A percentile compares a stretch with the other conserved stretches of the same genome.
These are phyloP conservation scores for Ptiloglossa arizonensis DNA, from an alignment of 1,140 invertebrate species.

Conservation along the genomic window DNA sequence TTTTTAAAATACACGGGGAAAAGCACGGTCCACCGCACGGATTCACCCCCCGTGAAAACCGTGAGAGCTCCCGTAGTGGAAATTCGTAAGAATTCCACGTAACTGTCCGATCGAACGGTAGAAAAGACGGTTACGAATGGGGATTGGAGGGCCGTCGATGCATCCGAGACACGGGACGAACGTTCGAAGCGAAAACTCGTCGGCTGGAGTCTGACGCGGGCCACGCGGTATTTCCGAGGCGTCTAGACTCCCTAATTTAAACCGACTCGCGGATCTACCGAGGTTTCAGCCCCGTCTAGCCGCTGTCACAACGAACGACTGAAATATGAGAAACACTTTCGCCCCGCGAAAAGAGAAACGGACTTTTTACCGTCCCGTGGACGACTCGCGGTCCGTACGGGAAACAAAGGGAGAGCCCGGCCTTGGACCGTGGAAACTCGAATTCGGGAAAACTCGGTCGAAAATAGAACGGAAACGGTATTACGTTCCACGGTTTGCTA, in stretches of 20 bases:
- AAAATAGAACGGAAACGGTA: slow-evolving; percentile 50
- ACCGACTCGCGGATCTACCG: slow-evolving; percentile 65
- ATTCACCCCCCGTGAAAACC: no score
- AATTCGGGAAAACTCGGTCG: slow-evolving; percentile 18
- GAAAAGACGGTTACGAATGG: neutral
- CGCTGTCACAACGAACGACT: slow-evolving; percentile 64
- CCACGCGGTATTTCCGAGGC: slow-evolving; percentile 68
- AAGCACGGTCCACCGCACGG: no score
- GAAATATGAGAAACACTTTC: slow-evolving; percentile 69
- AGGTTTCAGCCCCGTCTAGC: slow-evolving; percentile 58
- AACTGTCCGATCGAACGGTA: neutral
- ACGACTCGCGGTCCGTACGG: no score
- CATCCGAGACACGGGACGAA: slow-evolving; percentile 55
- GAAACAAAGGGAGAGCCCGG: neutral
- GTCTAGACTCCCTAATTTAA: slow-evolving; percentile 77
- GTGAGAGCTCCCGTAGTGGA: neutral
- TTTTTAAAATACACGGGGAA: no score
- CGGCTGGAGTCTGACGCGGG: slow-evolving; percentile 44
- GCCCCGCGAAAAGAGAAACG: neutral
- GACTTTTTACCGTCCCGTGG: slow-evolving; percentile 22
- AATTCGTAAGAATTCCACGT: no score
- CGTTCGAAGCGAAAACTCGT: slow-evolving; percentile 48
- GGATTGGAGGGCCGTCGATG: neutral
- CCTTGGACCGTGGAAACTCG: neutral
- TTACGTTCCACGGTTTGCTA: slow-evolving; percentile 32